A percentile compares a stretch with the other conserved stretches of the same genome.
phyloP scores from a whole-genome alignment of 2,797 vertebrate species.

The Tangara arthus region DNA sequence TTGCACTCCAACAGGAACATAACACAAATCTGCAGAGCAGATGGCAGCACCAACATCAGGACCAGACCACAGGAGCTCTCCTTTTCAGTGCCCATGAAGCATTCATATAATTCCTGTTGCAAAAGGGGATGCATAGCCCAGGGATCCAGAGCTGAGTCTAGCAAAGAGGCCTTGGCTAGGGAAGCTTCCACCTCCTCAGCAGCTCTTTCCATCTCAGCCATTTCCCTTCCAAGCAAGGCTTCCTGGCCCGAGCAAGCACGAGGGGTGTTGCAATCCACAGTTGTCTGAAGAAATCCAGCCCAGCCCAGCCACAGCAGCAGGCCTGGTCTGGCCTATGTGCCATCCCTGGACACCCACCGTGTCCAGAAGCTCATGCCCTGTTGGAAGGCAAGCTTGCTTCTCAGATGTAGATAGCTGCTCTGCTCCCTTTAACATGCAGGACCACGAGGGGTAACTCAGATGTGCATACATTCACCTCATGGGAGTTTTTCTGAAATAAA shows the following conservation, averaged over 20 bases:
- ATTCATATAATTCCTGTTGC: rapidly evolving
- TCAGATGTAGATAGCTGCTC: background rate
- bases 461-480: background rate
- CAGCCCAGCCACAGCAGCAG: conserved; percentile 4
- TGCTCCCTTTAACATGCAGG: background rate
- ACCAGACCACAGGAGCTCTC: background rate
- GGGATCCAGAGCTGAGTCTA: background rate
- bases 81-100: background rate
- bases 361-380: background rate
- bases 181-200: background rate
- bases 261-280: conserved; percentile 45
- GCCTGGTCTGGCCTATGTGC: background rate
- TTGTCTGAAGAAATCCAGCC: conserved; percentile 18
- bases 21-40: background rate
- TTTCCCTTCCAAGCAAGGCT: conserved; percentile 8
- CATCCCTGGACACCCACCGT: background rate
- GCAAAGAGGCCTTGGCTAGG: background rate
- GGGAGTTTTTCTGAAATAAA: background rate
- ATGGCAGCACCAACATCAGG: background rate
- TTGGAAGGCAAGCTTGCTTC: background rate
- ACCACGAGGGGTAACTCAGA: rapidly evolving
- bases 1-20: background rate
- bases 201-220: background rate
- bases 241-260: background rate
- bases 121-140: background rate